Percentiles rank a stretch among this genome's conserved stretches.
Conservation (phyloP, 2,888 invertebrate genomes). For the Andrena fulva region DNA sequence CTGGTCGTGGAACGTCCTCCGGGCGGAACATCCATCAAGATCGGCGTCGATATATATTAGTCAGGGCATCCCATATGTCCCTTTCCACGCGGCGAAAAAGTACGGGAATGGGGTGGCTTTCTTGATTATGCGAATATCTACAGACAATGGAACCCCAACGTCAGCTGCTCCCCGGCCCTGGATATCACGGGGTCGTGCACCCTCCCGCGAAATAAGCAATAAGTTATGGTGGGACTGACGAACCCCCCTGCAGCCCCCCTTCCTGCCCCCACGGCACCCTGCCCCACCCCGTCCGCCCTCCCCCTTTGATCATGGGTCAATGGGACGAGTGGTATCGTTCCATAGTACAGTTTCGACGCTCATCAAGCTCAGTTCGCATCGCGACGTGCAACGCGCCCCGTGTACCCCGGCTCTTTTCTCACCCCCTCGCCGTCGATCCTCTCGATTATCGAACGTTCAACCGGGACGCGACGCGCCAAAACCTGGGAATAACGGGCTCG, state of each 20-base stretch:
- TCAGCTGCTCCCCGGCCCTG: conserved; percentile 80
- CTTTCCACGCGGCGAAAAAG: conserved; percentile 77
- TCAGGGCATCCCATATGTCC: conserved; percentile 69
- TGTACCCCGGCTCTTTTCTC: conserved; percentile 51
- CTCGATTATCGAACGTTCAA: conserved; percentile 32
- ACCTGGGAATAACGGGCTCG: conserved; percentile 15
- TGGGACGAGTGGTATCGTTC: conserved; percentile 68
- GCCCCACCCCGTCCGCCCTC: conserved; percentile 50
- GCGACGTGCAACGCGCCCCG: conserved; percentile 71
- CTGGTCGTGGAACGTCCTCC: not conserved
- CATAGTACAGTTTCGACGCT: conserved; percentile 72
- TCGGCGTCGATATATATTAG: conserved; percentile 59
- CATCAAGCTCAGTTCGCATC: conserved; percentile 70
- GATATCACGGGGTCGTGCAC: conserved; percentile 70
- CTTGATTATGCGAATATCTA: conserved; percentile 82
- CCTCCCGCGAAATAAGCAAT: conserved; percentile 81
- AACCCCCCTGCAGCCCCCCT: conserved; percentile 57
- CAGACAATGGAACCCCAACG: conserved; percentile 79
- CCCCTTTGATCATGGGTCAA: conserved; percentile 68
- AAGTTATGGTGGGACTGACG: conserved; percentile 80
- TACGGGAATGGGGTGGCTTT: conserved; percentile 71
- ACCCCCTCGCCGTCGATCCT: conserved; percentile 3
- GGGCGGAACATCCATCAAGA: conserved; percentile 60
- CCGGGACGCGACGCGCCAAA: conserved; percentile 16
- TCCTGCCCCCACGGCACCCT: conserved; percentile 68